Conservation (phyloP, 2,888 invertebrate species). For the Macropis europaea region DNA sequence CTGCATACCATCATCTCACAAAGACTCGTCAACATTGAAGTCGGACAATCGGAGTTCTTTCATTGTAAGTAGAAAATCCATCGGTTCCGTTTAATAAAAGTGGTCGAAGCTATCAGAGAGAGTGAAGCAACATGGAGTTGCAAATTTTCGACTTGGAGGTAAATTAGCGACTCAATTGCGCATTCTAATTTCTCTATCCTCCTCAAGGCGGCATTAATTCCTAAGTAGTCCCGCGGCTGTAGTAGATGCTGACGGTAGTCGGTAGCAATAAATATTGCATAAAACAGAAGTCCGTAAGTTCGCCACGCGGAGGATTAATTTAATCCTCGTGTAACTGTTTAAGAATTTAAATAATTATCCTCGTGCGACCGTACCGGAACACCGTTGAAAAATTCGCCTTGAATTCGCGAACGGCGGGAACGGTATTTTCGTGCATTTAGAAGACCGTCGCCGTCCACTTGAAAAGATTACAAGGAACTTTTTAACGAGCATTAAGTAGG, state of each 20-base stretch:
- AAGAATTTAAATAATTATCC: slow-evolving; percentile 31
- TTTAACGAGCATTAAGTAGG: too few relatives aligned
- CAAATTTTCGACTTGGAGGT: slow-evolving; percentile 8
- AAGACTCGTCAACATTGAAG: too few relatives aligned
- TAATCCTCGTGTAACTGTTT: slow-evolving; percentile 38
- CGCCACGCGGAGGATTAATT: slow-evolving; percentile 8
- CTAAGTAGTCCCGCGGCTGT: slow-evolving; percentile 24
- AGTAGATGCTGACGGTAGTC: slow-evolving; percentile 32
- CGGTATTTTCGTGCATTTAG: too few relatives aligned
- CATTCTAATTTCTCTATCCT: slow-evolving; percentile 44
- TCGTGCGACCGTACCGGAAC: not conserved
- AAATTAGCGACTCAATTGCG: slow-evolving; percentile 34
- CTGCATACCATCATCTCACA: too few relatives aligned
- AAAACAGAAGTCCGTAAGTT: slow-evolving; percentile 34
- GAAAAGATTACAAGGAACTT: too few relatives aligned
- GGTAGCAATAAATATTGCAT: slow-evolving; percentile 38
- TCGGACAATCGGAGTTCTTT: too few relatives aligned
- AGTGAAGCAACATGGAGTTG: slow-evolving; percentile 4
- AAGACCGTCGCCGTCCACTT: too few relatives aligned
- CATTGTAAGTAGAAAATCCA: too few relatives aligned
- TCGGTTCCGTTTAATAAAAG: too few relatives aligned
- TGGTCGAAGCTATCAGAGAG: too few relatives aligned
- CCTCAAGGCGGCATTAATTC: slow-evolving; percentile 34
- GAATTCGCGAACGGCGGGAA: not conserved
- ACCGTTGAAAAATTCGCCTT: not conserved